Conservation (phyloP, 2,113 vertebrate species). For the Protobothrops flavoviridis region DNA sequence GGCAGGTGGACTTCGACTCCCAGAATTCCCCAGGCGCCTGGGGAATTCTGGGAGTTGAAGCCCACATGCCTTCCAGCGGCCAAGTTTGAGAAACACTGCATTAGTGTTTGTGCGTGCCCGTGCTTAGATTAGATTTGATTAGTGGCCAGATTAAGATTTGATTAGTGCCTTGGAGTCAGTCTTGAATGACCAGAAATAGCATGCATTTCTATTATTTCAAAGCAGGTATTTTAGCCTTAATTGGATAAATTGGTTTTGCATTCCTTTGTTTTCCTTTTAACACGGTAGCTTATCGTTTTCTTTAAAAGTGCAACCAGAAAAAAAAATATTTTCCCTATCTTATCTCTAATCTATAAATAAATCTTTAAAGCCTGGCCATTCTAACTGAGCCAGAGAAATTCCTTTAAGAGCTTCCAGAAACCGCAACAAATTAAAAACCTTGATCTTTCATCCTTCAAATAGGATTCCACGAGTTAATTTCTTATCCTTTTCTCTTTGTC, state of each 20-base stretch:
- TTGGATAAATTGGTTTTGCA: not conserved
- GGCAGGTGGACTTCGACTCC: not conserved
- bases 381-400: not conserved
- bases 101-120: not conserved
- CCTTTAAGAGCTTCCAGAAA: not conserved
- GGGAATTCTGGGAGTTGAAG: no score
- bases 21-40: not conserved
- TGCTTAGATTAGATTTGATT: not conserved
- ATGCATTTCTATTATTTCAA: not conserved
- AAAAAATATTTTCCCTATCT: not conserved
- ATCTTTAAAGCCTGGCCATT: not conserved
- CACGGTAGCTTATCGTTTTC: not conserved
- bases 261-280: not conserved
- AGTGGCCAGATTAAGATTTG: not conserved
- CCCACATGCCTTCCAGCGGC: not conserved
- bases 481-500: not conserved
- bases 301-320: not conserved
- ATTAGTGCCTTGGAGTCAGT: not conserved
- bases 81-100: not conserved
- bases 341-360: not conserved
- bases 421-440: not conserved
- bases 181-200: not conserved
- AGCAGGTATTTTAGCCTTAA: not conserved
- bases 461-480: not conserved
- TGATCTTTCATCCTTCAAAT: not conserved